A percentile compares a stretch with the other conserved stretches of the same genome.
Conservation (phyloP, 2,888 invertebrate genomes). For the Dascillus cervinus region DNA sequence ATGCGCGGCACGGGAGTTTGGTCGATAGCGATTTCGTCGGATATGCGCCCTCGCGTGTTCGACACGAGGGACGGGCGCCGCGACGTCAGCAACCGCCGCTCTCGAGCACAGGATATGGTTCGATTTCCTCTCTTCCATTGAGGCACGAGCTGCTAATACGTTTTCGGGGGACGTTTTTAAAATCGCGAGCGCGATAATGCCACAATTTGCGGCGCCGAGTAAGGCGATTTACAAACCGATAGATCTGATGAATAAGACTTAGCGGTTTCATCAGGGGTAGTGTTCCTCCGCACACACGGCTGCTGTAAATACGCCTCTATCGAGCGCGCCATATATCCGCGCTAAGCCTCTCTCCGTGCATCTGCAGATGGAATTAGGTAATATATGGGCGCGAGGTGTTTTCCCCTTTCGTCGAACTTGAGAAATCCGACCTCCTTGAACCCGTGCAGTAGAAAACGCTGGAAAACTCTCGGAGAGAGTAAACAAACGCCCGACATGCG, state of each 20-base stretch:
- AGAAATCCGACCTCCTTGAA: slow-evolving; percentile 20
- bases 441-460: slow-evolving; percentile 16
- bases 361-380: slow-evolving; percentile 27
- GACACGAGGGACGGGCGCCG: slow-evolving; percentile 11
- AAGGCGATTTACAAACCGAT: slow-evolving; percentile 19
- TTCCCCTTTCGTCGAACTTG: slow-evolving; percentile 15
- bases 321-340: slow-evolving; percentile 20
- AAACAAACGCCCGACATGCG: slow-evolving; percentile 25
- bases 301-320: slow-evolving; percentile 20
- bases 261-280: slow-evolving; percentile 19
- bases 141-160: slow-evolving; percentile 10
- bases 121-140: slow-evolving; percentile 5
- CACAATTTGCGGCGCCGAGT: slow-evolving; percentile 14
- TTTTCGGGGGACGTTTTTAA: slow-evolving; percentile 8
- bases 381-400: slow-evolving; percentile 21
- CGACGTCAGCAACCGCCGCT: slow-evolving; percentile 14
- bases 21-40: slow-evolving; percentile 22
- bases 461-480: slow-evolving; percentile 12
- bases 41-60: slow-evolving; percentile 18
- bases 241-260: slow-evolving; percentile 18
- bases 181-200: slow-evolving; percentile 13
- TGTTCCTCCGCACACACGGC: slow-evolving; percentile 17
- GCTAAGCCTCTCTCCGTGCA: slow-evolving; percentile 20
- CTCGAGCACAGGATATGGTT: slow-evolving; percentile 6
- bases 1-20: slow-evolving; percentile 19